Base-by-base conservation (phyloP, 2,888 invertebrate genomes). In the Microctonus aethiopoides region DNA sequence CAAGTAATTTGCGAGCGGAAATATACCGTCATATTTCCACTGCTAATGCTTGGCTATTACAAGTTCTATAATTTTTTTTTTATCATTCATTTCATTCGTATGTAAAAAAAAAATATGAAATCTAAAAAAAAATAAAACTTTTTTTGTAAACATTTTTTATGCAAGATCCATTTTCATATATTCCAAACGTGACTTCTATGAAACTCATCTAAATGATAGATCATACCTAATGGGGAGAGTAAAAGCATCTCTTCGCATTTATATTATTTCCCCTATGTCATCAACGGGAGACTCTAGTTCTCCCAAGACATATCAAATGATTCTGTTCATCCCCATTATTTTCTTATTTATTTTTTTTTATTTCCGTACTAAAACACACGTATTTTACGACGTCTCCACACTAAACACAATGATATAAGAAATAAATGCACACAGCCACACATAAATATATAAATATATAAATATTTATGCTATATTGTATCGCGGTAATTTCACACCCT, bases 191-290 rank as follows among this genome's bases (percentile, higher is more conserved):
- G 54, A 54, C 54, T 54, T 54, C 54, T 26, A 24, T 54, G 26
- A 26, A 26, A 24, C 54, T 10, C 54, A 24, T 54, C 54, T 26
- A 54, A 54, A 54, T 54, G 54, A 54, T 54, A 54, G 54, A 54
- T 54, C 46, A 46, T 46, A 46, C 7, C 16, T 46, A 46, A 46
- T 54, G 4, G 24, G 10, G 11, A 26, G 6, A 26, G 22, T 54
- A 54, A 54, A 22, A 54, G 24, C 52, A 24, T 24, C 26, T 24
- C 24, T 22, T 54, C 26, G 24, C 13, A 24, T 54, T 54, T n/a
- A 24, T 54, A 54, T 54, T 54, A 54, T 26, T 54, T 26, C 6
- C 54, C 26, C 54, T 22, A 10, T 22, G 24, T 24, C 26, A n/a
- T 24, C 24, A 54, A 26, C 11, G n/a, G 9, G 9, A 24, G n/a